These are phyloP conservation scores for Amia ocellicauda DNA, from an alignment of 2,113 vertebrate species.

Conservation along the genomic window DNA sequence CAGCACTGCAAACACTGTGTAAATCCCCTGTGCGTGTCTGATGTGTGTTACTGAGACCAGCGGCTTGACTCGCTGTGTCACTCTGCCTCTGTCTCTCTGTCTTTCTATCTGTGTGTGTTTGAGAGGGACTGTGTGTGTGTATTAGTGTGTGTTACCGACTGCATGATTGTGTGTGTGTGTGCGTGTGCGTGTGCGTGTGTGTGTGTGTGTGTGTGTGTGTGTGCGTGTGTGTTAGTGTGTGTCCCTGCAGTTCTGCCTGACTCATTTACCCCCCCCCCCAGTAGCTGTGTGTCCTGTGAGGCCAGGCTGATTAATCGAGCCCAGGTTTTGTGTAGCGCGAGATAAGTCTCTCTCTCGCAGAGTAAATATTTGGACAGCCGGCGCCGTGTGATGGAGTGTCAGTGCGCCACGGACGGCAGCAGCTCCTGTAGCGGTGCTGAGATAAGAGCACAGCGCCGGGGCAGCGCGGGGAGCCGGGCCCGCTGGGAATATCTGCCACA, in stretches of 20 bases:
- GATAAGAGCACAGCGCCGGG: neutral
- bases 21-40: too few species aligned
- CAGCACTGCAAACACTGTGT: too few species aligned
- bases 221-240: too few species aligned
- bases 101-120: too few species aligned
- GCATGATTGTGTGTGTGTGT: too few species aligned
- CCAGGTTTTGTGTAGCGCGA: constrained; percentile 22
- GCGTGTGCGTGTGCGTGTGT: too few species aligned
- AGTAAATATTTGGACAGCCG: constrained; percentile 40
- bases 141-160: too few species aligned
- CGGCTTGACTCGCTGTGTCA: too few species aligned
- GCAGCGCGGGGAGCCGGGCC: neutral
- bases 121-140: too few species aligned
- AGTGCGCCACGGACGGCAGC: neutral
- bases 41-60: too few species aligned
- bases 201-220: too few species aligned
- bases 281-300: neutral
- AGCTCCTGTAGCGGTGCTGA: neutral
- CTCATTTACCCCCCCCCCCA: neutral
- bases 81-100: too few species aligned
- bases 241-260: neutral
- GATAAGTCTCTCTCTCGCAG: constrained; percentile 25
- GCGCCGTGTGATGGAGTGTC: constrained; percentile 26
- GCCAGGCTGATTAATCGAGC: constrained; percentile 38
- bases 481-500: neutral